phyloP scores from a whole-genome alignment of 2,113 vertebrate species.

The Geococcyx californianus region DNA sequence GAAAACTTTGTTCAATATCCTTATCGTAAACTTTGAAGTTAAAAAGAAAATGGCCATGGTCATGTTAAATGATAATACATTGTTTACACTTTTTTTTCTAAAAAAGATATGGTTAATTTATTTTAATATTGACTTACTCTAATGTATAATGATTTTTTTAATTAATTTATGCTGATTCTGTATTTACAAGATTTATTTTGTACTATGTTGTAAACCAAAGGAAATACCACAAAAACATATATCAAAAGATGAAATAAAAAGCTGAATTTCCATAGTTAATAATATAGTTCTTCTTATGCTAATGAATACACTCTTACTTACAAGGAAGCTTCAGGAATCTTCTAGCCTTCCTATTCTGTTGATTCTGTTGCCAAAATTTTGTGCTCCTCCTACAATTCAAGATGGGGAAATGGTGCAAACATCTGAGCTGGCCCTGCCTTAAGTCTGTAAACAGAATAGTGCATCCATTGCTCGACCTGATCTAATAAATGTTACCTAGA shows the following conservation, averaged over 20 bases:
- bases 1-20: neutral
- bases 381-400: neutral
- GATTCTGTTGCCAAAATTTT: neutral
- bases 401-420: neutral
- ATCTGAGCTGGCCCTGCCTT: neutral
- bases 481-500: neutral
- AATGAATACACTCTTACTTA: neutral
- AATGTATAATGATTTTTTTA: neutral
- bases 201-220: neutral
- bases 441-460: neutral
- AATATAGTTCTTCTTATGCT: neutral
- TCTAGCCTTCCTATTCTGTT: neutral
- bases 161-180: neutral
- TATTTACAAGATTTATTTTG: neutral
- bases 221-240: neutral
- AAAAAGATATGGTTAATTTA: neutral
- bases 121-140: neutral
- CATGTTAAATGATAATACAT: neutral
- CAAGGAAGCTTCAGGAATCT: neutral
- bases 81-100: neutral
- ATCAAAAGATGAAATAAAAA: neutral
- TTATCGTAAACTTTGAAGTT: neutral
- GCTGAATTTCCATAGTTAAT: neutral
- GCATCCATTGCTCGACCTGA: neutral
- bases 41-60: neutral